These are phyloP conservation scores for Leuciscus idus DNA, from an alignment of 2,113 vertebrate species.

Conservation along the genomic window DNA sequence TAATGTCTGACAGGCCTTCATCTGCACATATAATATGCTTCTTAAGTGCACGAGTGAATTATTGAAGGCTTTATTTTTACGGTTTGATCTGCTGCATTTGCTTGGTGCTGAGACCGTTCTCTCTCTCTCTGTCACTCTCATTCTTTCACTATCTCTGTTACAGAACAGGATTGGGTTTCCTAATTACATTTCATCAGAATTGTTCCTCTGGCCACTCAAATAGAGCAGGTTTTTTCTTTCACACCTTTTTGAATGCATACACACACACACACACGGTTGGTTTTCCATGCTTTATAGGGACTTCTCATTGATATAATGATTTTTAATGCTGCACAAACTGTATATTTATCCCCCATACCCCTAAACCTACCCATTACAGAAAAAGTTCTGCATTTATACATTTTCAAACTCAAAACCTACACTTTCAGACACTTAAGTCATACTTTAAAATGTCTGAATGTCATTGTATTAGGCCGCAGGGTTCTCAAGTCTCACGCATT, in stretches of 20 bases:
- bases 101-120: not conserved
- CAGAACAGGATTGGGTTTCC: slow-evolving; percentile 31
- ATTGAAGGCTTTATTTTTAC: slow-evolving; percentile 10
- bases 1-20: slow-evolving; percentile 21
- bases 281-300: no score
- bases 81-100: not conserved
- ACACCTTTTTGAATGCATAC: not conserved
- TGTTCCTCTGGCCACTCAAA: not conserved
- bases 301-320: no score
- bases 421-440: not conserved
- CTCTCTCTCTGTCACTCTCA: not conserved
- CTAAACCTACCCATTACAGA: no score
- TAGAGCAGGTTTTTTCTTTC: not conserved
- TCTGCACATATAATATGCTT: slow-evolving; percentile 15
- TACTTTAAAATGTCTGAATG: not conserved
- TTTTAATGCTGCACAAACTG: no score
- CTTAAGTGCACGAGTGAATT: slow-evolving; percentile 18
- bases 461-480: not conserved
- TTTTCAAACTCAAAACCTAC: no score
- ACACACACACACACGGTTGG: no score
- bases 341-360: no score
- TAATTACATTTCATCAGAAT: slow-evolving; percentile 41
- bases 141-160: slow-evolving; percentile 7
- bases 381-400: no score
- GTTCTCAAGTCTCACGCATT: no score